phyloP scores from a whole-genome alignment of 2,888 invertebrate species.

The Eucriotettix oculatus region DNA sequence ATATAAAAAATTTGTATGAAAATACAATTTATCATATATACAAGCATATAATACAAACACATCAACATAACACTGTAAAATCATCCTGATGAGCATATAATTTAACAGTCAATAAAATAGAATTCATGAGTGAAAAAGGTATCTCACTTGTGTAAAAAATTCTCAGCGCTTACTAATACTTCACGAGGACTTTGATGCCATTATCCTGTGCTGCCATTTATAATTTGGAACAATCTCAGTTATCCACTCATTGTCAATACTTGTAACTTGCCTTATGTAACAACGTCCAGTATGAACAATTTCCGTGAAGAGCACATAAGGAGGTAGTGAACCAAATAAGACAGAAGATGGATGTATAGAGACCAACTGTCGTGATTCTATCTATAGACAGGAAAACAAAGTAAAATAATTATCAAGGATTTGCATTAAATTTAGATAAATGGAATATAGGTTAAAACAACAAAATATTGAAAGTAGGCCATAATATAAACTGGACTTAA shows the following conservation, averaged over 20 bases:
- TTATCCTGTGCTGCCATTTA: constrained; percentile 5
- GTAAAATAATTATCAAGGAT: neutral
- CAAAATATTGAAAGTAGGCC: no score
- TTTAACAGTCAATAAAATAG: no score
- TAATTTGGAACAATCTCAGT: constrained; percentile 27
- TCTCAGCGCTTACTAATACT: neutral
- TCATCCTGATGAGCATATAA: no score
- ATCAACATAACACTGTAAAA: no score
- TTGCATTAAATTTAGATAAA: no score
- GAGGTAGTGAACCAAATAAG: constrained; percentile 52
- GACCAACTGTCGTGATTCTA: constrained; percentile 47
- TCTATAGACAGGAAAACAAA: constrained; percentile 24
- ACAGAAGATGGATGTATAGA: constrained; percentile 72
- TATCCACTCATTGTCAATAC: constrained; percentile 69
- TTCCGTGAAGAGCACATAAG: constrained; percentile 67
- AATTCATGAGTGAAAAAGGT: no score
- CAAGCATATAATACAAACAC: no score
- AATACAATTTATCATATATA: no score
- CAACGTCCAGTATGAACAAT: constrained; percentile 69
- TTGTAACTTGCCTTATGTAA: constrained; percentile 62
- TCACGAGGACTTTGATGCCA: neutral
- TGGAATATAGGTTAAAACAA: no score
- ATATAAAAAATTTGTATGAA: no score
- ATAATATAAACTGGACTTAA: no score
- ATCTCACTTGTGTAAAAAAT: neutral